Percentiles rank a stretch among this genome's conserved stretches.
phyloP scores from a whole-genome alignment of 2,888 invertebrate species.

The Megamerina dolium region DNA sequence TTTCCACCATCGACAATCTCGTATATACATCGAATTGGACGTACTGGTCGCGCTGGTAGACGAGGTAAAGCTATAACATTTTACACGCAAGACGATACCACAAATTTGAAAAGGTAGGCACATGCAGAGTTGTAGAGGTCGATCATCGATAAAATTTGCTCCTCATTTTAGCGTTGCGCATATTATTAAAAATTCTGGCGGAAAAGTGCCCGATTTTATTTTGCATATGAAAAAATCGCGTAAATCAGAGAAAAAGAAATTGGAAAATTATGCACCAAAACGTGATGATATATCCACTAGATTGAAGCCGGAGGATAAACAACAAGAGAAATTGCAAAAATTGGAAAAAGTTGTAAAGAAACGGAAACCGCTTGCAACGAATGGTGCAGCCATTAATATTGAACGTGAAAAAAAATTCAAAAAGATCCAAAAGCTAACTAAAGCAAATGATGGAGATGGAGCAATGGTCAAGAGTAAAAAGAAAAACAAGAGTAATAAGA shows the following conservation, averaged over 20 bases:
- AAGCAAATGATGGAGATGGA: neutral
- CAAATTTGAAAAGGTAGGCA: slow-evolving; percentile 71
- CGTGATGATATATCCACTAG: slow-evolving; percentile 63
- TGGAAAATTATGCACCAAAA: slow-evolving; percentile 57
- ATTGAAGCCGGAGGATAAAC: slow-evolving; percentile 24
- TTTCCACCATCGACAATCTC: slow-evolving; percentile 86
- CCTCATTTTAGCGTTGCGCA: slow-evolving; percentile 69
- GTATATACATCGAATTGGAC: slow-evolving; percentile 82
- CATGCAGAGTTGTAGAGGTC: no score
- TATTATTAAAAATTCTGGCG: slow-evolving; percentile 85
- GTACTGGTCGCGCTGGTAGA: slow-evolving; percentile 91
- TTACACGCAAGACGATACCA: slow-evolving; percentile 86
- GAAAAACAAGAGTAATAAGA: no score
- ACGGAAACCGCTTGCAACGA: slow-evolving; percentile 10
- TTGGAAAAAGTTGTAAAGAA: slow-evolving; percentile 21
- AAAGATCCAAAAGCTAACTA: slow-evolving; percentile 16
- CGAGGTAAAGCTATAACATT: slow-evolving; percentile 86
- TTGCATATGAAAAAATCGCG: slow-evolving; percentile 64
- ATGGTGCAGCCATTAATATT: neutral
- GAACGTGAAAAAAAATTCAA: slow-evolving; percentile 16
- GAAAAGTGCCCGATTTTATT: slow-evolving; percentile 89
- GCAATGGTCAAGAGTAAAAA: neutral
- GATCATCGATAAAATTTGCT: neutral
- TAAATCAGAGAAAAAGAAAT: slow-evolving; percentile 50
- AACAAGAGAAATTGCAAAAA: slow-evolving; percentile 34